These are phyloP conservation scores for Caenorhabditis sp. DNA, from an alignment of 2,888 invertebrate species.

Conservation along the genomic window DNA sequence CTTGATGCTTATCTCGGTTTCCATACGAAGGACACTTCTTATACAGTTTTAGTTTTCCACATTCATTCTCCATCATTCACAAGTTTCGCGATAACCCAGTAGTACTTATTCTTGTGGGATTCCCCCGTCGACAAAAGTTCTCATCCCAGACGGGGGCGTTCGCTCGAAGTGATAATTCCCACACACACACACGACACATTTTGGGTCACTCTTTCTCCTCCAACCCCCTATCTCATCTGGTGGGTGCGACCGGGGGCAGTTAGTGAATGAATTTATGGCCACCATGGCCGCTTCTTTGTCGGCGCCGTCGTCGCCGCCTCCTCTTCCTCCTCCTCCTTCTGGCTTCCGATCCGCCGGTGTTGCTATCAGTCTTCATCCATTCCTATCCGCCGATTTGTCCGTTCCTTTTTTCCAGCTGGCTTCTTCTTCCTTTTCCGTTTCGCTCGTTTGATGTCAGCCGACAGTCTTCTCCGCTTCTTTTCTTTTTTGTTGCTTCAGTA, in stretches of 20 bases:
- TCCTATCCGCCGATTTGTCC: slow-evolving; percentile 6
- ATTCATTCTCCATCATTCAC: slow-evolving; percentile 26
- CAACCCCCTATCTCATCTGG: slow-evolving; percentile 28
- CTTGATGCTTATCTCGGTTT: slow-evolving; percentile 47
- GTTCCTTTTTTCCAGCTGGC: slow-evolving; percentile 33
- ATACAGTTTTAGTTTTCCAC: slow-evolving; percentile 51
- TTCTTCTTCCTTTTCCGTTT: slow-evolving; percentile 21
- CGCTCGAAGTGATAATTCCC: slow-evolving; percentile 46
- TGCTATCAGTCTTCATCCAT: slow-evolving; percentile 30
- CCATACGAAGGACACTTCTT: slow-evolving; percentile 42
- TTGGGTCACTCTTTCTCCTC: slow-evolving; percentile 28
- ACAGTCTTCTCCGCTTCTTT: not conserved
- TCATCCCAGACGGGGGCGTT: slow-evolving; percentile 1
- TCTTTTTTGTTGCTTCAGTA: not conserved
- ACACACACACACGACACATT: slow-evolving; percentile 31
- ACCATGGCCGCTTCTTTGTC: slow-evolving; percentile 47
- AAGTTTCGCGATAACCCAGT: not conserved
- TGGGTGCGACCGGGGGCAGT: slow-evolving; percentile 39
- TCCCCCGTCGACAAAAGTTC: not conserved
- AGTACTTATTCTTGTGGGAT: not conserved
- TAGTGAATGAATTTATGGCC: slow-evolving; percentile 54
- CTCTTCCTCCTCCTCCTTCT: no score
- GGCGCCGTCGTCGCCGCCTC: slow-evolving; percentile 37
- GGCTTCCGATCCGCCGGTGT: slow-evolving; percentile 29
- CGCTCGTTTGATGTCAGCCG: slow-evolving; percentile 36